Percentiles rank a stretch among this genome's conserved stretches.
phyloP scores from a whole-genome alignment of 2,113 vertebrate species.

The Piprites chloris region DNA sequence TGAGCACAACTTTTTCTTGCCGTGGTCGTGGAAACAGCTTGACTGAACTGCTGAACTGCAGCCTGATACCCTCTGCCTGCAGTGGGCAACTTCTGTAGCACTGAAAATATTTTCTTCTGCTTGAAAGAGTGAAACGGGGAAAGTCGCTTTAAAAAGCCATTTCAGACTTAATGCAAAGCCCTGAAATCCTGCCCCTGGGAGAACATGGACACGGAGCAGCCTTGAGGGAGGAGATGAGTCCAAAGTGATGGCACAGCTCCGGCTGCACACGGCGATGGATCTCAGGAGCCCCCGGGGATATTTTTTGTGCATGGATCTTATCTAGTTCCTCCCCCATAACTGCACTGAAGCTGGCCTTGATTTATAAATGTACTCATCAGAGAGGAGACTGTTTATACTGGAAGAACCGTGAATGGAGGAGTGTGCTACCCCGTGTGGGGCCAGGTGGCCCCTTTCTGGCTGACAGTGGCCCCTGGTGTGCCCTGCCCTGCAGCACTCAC shows the following conservation, averaged over 20 bases:
- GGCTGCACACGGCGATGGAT: rapidly evolving
- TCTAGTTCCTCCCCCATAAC: not conserved
- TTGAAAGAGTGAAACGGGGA: not conserved
- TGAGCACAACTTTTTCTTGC: not conserved
- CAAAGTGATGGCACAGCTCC: rapidly evolving
- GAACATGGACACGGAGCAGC: rapidly evolving
- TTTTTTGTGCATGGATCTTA: not conserved
- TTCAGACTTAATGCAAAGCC: not conserved
- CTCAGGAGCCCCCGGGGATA: not conserved
- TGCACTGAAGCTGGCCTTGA: not conserved
- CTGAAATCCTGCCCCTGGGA: not conserved
- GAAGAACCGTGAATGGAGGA: not conserved
- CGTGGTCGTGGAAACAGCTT: not conserved
- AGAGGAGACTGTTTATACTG: not conserved
- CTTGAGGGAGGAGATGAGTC: not conserved
- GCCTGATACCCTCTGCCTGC: not conserved
- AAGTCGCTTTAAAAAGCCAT: not conserved
- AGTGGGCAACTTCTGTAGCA: not conserved
- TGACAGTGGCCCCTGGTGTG: not conserved
- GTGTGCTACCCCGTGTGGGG: not conserved
- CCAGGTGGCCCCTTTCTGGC: not conserved
- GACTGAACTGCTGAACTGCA: not conserved
- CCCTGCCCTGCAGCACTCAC: not conserved
- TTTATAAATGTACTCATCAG: not conserved
- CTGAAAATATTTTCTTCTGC: not conserved